Evolutionary conservation across 2,888 invertebrate species (phyloP).

Genomic region (Hemistola chrysoprasaria): DNA sequence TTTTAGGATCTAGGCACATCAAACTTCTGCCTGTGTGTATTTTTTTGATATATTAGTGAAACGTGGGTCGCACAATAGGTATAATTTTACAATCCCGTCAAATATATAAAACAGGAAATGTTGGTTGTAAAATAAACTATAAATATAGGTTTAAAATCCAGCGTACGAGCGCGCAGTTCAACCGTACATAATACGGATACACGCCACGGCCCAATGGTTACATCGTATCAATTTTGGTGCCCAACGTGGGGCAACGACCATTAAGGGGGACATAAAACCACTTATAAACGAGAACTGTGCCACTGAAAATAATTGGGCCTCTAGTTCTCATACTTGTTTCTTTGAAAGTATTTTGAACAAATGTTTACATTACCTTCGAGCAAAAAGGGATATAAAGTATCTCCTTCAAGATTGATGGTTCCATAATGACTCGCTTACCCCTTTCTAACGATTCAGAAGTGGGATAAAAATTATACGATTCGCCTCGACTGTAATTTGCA

Average conservation of each 20-base stretch:
- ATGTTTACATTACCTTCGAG: constrained; percentile 12
- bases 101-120: too few species aligned
- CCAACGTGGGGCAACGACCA: constrained; percentile 23
- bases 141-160: constrained; percentile 18
- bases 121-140: constrained; percentile 18
- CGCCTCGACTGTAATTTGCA: constrained; percentile 26
- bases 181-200: constrained; percentile 25
- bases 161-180: constrained; percentile 31
- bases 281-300: constrained; percentile 10
- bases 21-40: too few species aligned
- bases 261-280: constrained; percentile 13
- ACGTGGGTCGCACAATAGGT: too few species aligned
- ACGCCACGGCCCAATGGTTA: constrained; percentile 31
- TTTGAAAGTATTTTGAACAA: constrained; percentile 2
- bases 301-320: background rate
- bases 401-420: constrained; percentile 12
- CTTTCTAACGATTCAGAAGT: constrained; percentile 20
- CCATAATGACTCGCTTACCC: constrained; percentile 17
- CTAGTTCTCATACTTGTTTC: too few species aligned
- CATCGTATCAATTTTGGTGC: constrained; percentile 33
- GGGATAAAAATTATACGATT: constrained; percentile 31
- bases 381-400: constrained; percentile 8
- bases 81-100: too few species aligned
- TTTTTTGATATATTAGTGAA: too few species aligned
- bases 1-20: too few species aligned